Evolutionary conservation across 2,888 invertebrate species (phyloP), one percentile per base, ranked within the genome.

Genomic region (Drosophila conformis): DNA sequence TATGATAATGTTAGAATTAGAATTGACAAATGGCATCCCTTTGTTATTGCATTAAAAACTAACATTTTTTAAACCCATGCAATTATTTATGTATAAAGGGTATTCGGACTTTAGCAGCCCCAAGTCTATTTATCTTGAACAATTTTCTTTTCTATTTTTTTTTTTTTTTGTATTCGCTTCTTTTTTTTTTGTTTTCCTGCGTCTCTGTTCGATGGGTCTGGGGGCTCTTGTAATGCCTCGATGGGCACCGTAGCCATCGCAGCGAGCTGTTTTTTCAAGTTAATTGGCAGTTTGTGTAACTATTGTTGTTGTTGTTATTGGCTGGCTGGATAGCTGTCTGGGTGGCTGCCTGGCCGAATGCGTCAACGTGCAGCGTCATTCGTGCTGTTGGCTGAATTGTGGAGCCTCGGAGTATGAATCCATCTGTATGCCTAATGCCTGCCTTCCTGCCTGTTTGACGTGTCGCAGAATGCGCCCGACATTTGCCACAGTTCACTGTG

Each of bases 211-310:
- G 74, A 70, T 29, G 35, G 53, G 29, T 29, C 31, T 29, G 53
- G 38, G 35, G 46, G 59, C 67, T 46, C 58, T 60, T 71, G 67
- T 77, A 80, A 74, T 80, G 62, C 79, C 59, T 73, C 59, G 61
- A 56, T 73, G 54, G 76, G 60, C 65, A 56, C n/a, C 56, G 49
- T 73, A 54, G 66, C 49, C 69, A 74, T 71, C 70, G 68, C 81
- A 80, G 80, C 68, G 67, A 71, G 59, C 18, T 61, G 62, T 56
- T 52, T 68, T 80, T 79, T 80, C 69, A 69, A 79, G 83, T 88
- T 85, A 88, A 88, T 88, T 88, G 88, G 87, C 87, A 85, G 78
- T 69, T 68, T 57, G 36, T 72, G 35, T 46, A 57, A 33, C 31
- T 40, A 52, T 57, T 69, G 60, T 27, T 53, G 49, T 56, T 69